Evolutionary conservation across 2,888 invertebrate genomes (phyloP).

Genomic region (Drosophila putrida): DNA sequence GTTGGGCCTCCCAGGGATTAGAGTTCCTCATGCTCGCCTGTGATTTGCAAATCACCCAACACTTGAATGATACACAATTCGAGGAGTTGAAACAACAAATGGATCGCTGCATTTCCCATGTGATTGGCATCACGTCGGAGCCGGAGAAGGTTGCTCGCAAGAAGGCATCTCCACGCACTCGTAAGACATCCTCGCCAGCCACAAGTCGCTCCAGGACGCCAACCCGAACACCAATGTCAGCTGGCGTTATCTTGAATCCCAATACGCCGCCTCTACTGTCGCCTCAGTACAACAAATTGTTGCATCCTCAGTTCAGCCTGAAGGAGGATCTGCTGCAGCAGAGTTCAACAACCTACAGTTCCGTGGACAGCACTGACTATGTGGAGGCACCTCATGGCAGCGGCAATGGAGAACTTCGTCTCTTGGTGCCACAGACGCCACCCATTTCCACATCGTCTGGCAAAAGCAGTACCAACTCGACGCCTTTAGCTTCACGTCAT

Average conservation of each 20-base stretch:
- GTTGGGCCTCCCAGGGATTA: constrained; percentile 96
- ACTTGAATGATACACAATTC: constrained; percentile 92
- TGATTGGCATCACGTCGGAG: constrained; percentile 89
- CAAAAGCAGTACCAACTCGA: constrained; percentile 37
- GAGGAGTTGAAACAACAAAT: constrained; percentile 91
- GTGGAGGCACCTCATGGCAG: constrained; percentile 65
- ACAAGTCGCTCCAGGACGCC: constrained; percentile 84
- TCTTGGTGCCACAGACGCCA: constrained; percentile 80
- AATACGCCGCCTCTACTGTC: constrained; percentile 75
- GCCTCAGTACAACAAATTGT: constrained; percentile 82
- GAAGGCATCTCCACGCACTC: constrained; percentile 84
- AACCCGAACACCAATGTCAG: constrained; percentile 85
- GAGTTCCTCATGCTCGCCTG: constrained; percentile 94
- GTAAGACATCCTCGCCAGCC: constrained; percentile 85
- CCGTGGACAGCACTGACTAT: constrained; percentile 79
- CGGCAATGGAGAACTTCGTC: constrained; percentile 71
- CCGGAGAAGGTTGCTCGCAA: constrained; percentile 85
- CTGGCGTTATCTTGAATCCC: constrained; percentile 81
- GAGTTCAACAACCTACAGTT: constrained; percentile 59
- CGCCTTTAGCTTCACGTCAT: constrained; percentile 85
- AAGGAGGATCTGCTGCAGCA: constrained; percentile 83
- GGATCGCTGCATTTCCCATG: constrained; percentile 95
- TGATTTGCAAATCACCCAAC: constrained; percentile 92
- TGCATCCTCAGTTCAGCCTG: constrained; percentile 85
- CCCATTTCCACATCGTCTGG: constrained; percentile 46